Evolutionary conservation across 2,888 invertebrate species (phyloP).

Genomic region (Pomacea canaliculata): DNA sequence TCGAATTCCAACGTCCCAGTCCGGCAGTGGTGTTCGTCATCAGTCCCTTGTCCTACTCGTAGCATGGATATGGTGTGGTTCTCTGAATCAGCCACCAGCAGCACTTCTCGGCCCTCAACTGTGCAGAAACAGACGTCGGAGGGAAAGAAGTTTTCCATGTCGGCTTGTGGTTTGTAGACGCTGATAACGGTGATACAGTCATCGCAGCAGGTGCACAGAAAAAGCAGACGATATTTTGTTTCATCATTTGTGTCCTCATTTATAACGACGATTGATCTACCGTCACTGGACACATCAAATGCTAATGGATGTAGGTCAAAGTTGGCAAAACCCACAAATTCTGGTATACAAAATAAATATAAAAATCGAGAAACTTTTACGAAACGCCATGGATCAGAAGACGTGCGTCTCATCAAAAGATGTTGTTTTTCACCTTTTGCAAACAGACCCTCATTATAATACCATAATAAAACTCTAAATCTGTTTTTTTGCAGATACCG

Average conservation of each 20-base stretch:
- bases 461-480: not conserved
- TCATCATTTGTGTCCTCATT: not conserved
- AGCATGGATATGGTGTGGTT: constrained; percentile 8
- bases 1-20: not conserved
- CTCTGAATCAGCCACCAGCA: constrained; percentile 11
- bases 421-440: not conserved
- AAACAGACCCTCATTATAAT: not conserved
- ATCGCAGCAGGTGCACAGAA: not conserved
- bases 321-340: too few species aligned
- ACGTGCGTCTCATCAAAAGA: not conserved
- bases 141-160: not conserved
- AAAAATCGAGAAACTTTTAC: not conserved
- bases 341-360: not conserved
- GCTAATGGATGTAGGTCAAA: not conserved
- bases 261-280: not conserved
- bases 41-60: not conserved
- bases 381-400: not conserved
- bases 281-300: constrained; percentile 1
- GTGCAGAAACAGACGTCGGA: constrained; percentile 20
- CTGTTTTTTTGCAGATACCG: not conserved
- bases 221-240: not conserved
- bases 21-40: too few species aligned
- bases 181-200: not conserved
- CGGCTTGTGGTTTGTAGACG: not conserved
- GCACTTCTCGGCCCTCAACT: not conserved